Conservation (phyloP, 2,888 invertebrate genomes). For the Gonocerus acuteangulatus region DNA sequence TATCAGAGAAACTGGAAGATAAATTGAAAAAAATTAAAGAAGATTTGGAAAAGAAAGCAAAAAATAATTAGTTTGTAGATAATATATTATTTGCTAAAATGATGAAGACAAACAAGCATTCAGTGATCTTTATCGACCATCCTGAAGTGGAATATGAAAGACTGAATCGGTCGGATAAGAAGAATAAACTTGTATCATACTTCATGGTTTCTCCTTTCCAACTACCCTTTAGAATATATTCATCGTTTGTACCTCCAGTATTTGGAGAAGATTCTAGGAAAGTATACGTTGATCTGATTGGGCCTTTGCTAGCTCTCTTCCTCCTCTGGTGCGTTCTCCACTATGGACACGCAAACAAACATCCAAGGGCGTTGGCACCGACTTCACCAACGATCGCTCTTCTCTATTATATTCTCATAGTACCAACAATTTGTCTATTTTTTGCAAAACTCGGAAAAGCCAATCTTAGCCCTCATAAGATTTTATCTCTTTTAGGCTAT, state of each 20-base stretch:
- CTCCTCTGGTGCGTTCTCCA: slow-evolving; percentile 43
- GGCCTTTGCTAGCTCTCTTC: slow-evolving; percentile 44
- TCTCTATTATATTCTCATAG: slow-evolving; percentile 41
- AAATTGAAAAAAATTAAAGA: slow-evolving; percentile 37
- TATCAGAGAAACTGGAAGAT: slow-evolving; percentile 36
- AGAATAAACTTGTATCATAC: slow-evolving; percentile 35
- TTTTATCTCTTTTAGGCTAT: slow-evolving; percentile 46
- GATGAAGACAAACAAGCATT: slow-evolving; percentile 31
- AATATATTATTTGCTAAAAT: background rate
- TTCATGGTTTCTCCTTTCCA: slow-evolving; percentile 42
- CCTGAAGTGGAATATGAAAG: slow-evolving; percentile 28
- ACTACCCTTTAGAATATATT: slow-evolving; percentile 43
- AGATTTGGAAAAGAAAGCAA: slow-evolving; percentile 37
- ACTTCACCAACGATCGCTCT: slow-evolving; percentile 43
- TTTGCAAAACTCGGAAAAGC: slow-evolving; percentile 43
- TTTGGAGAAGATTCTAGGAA: slow-evolving; percentile 41
- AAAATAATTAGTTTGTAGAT: slow-evolving; percentile 30
- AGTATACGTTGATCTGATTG: slow-evolving; percentile 46
- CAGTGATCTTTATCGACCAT: slow-evolving; percentile 36
- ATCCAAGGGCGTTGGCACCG: slow-evolving; percentile 38
- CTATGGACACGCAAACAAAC: slow-evolving; percentile 44
- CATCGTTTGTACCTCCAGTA: slow-evolving; percentile 45
- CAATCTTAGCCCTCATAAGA: slow-evolving; percentile 43
- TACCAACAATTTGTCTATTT: slow-evolving; percentile 43
- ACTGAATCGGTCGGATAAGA: slow-evolving; percentile 22